Base-by-base conservation (phyloP, 2,113 vertebrate species). In the Hoplias malabaricus region DNA sequence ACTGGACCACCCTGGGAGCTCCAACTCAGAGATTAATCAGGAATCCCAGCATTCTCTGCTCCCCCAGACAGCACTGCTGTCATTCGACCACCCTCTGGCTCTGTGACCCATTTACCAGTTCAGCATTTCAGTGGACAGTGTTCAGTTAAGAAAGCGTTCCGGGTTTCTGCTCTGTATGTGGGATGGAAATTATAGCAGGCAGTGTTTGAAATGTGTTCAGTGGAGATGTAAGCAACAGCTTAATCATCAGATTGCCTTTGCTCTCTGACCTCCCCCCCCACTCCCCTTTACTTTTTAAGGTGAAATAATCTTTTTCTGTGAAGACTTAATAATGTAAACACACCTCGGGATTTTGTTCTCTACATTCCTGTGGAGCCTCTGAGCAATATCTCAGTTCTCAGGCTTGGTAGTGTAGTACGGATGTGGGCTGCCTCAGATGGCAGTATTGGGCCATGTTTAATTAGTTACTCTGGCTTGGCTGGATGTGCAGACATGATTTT, bases 1-100 rank as follows among this genome's bases (percentile, higher is more conserved):
- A 73, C 78, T 73, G 56, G 93, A 93, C 91, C 91, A 94, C 90
- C 92, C 92, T 82, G 81, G 73, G 83, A 86, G 86, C 73, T 36
- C 4, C 72, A 73, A 83, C 87, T 81, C 86, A 75, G 90, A 84
- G 85, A 91, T 89, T 90, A 90, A 86, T 87, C 77, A 34, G 77
- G 46, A 88, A 88, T 88, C 88, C 86, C 86, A 84, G 83, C 84
- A 88, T 86, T 84, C 85, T 80, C 68, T 71, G 13, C 69, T 82
- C 71, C 70, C 68, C 84, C 67, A 73, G 83, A 84, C 69, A 11
- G 80, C 85, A 63, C 77, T 83, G 61, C 81, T 84, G 86, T 91
- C 91, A 88, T 90, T 84, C 84, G 88, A 90, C 87, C 87, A 74
- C 85, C 86, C 86, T 77, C 85, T 70, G 77, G 80, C 63, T 75